These are phyloP conservation scores for Andinoacara biseriatus DNA, from an alignment of 2,113 vertebrate genomes.

Conservation along the genomic window DNA sequence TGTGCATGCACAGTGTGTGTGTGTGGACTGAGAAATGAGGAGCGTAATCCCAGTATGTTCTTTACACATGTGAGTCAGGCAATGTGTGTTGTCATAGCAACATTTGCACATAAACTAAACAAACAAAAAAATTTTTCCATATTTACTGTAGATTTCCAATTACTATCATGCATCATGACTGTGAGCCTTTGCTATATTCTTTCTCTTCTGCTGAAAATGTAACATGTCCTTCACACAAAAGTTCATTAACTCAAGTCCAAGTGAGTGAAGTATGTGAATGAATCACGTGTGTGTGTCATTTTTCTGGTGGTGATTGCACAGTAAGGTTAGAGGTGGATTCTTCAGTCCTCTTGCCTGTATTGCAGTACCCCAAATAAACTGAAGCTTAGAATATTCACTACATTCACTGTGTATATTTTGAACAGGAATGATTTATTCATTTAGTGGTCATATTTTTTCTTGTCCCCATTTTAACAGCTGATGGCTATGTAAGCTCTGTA, in stretches of 20 bases:
- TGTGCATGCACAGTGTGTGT: not conserved
- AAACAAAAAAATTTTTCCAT: slow-evolving; percentile 21
- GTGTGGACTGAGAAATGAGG: not conserved
- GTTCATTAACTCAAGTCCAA: not conserved
- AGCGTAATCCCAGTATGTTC: slow-evolving; percentile 2
- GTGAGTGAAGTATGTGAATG: slow-evolving; percentile 34
- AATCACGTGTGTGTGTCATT: slow-evolving; percentile 41
- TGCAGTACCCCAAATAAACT: slow-evolving; percentile 5
- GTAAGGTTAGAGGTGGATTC: slow-evolving; percentile 13
- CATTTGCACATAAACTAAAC: slow-evolving; percentile 39
- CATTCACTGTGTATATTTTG: slow-evolving; percentile 17
- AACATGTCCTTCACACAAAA: slow-evolving; percentile 8
- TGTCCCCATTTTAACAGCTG: slow-evolving; percentile 25
- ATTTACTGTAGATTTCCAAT: slow-evolving; percentile 34
- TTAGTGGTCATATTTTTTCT: not conserved
- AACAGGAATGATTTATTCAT: slow-evolving; percentile 30
- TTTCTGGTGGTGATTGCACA: slow-evolving; percentile 10
- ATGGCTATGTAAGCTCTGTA: slow-evolving; percentile 1
- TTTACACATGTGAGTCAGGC: slow-evolving; percentile 37
- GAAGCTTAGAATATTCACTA: not conserved
- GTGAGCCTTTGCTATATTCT: not conserved
- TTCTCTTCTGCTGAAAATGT: slow-evolving; percentile 5
- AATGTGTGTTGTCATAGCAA: slow-evolving; percentile 42
- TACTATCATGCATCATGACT: slow-evolving; percentile 23
- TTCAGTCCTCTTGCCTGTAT: slow-evolving; percentile 8